Evolutionary conservation across 2,113 vertebrate genomes (phyloP), one percentile per base, ranked within the genome.

Genomic region (Conger conger): DNA sequence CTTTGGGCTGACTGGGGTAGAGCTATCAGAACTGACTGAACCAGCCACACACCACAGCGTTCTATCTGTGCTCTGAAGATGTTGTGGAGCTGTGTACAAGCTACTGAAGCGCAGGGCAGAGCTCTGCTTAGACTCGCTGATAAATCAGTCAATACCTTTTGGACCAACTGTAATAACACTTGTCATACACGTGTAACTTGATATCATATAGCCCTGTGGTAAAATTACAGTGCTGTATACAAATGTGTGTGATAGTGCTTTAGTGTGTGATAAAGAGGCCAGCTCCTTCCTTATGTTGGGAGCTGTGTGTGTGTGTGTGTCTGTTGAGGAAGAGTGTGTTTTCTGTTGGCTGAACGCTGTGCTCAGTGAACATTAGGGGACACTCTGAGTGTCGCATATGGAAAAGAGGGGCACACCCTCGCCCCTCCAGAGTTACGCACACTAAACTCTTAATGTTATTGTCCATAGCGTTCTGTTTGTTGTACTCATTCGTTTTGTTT

Each of bases 321-420:
- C 37, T 82, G 60, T 30, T 50, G 40, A 76, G n/a, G 40, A 23
- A 45, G 82, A 77, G n/a, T 73, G 1, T 60, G 53, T 27, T 60
- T 0, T 20, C 30, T 30, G 27, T 35, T 1, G 6, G n/a, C n/a
- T 82, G 50, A 76, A 37, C 45, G 11, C 45, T 37, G 83, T 45
- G 83, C 78, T 76, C 73, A 57, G 83, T 36, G 42, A 78, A 40
- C 73, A 78, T 18, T 42, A 78, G 82, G 40, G 82, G 50, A 68
- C 42, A 23, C 54, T 36, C 82, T 83, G 17, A 78, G 76, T 33
- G 27, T 42, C 16, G 82, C n/a, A n/a, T n/a, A 42, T 36, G 45
- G 36, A 6, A 36, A 23, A 37, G n/a, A 20, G 33, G 30, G 15
- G 11, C 13, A 20, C 5, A 16, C 17, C 35, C 1, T 78, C 37